A percentile compares a stretch with the other conserved stretches of the same genome.
phyloP scores from a whole-genome alignment of 2,113 vertebrate genomes.

The Rostratula benghalensis region DNA sequence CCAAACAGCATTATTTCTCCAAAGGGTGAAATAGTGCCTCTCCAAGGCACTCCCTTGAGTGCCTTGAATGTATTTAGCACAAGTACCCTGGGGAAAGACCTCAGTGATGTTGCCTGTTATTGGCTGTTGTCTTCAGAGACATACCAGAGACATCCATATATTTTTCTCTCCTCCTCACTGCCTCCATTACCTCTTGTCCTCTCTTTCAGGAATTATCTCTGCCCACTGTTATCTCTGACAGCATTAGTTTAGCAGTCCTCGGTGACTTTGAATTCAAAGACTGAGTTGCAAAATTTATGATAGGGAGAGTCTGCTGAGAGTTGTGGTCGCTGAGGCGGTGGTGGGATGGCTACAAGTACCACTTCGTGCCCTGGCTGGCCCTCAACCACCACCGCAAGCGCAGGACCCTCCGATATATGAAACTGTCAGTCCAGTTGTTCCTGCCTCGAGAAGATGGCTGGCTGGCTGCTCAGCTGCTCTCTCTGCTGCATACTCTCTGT shows the following conservation, averaged over 20 bases:
- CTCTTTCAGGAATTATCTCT: not conserved
- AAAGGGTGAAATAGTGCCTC: too few species aligned
- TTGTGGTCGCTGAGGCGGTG: too few species aligned
- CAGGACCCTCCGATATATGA: too few species aligned
- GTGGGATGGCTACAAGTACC: too few species aligned
- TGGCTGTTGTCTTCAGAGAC: not conserved
- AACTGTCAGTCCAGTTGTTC: not conserved
- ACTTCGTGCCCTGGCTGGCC: too few species aligned
- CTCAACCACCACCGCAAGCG: too few species aligned
- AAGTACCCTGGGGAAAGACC: not conserved
- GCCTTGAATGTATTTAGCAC: not conserved
- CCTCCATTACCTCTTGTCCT: not conserved
- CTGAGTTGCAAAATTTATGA: not conserved
- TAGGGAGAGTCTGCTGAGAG: not conserved
- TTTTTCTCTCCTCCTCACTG: not conserved
- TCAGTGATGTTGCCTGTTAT: not conserved
- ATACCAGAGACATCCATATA: fast-evolving
- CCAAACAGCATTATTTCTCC: not conserved
- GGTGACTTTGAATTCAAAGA: not conserved
- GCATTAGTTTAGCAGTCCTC: not conserved
- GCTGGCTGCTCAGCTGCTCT: not conserved
- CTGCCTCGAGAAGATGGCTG: not conserved
- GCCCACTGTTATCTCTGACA: not conserved
- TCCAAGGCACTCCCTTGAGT: too few species aligned
- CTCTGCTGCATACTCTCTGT: not conserved